phyloP scores from a whole-genome alignment of 2,888 invertebrate genomes.

The Drosophila maculinotata region DNA sequence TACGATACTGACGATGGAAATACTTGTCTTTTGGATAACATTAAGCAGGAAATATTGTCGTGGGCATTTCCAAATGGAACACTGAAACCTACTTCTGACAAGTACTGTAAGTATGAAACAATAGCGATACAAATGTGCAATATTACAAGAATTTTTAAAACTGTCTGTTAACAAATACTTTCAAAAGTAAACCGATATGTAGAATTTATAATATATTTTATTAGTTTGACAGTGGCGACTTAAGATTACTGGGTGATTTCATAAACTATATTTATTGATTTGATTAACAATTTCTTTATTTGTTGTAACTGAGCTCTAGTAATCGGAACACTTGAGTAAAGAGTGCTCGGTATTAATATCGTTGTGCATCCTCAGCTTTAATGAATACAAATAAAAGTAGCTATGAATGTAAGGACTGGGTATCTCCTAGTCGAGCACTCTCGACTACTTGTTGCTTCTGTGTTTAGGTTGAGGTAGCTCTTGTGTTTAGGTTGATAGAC shows the following conservation, averaged over 20 bases:
- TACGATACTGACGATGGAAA: conserved; percentile 58
- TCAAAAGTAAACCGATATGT: not conserved
- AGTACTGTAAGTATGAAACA: conserved; percentile 40
- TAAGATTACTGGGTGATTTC: conserved; percentile 2
- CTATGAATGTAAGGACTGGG: no score
- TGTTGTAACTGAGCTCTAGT: no score
- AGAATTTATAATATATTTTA: not conserved
- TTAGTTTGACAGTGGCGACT: not conserved
- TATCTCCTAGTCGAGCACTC: no score
- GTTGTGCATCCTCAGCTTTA: no score
- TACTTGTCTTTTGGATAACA: conserved; percentile 72
- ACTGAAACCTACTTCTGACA: conserved; percentile 36
- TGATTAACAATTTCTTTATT: no score
- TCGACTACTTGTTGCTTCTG: no score
- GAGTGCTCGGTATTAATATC: no score
- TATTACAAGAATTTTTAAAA: not conserved
- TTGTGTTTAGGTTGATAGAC: no score
- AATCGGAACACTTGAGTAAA: no score
- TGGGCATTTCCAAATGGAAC: conserved; percentile 82
- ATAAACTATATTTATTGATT: no score
- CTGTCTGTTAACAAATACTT: not conserved
- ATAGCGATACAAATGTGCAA: not conserved
- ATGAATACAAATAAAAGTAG: no score
- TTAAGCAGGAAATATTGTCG: conserved; percentile 72
- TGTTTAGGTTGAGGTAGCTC: no score